These are phyloP conservation scores for Hydropsyche betteni DNA, from an alignment of 2,888 invertebrate species.

Conservation along the genomic window DNA sequence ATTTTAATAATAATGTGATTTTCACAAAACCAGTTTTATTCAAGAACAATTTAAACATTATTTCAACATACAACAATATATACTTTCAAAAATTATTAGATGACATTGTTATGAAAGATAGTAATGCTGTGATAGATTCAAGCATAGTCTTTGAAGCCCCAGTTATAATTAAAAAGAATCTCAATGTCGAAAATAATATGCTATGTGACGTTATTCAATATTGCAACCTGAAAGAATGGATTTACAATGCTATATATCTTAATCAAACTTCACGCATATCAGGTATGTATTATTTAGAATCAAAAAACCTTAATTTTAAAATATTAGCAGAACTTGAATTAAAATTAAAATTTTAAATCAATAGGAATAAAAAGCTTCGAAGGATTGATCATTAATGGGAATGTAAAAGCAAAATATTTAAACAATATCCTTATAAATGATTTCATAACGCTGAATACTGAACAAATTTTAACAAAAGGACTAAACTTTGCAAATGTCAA, in stretches of 20 bases:
- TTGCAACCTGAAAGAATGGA: constrained; percentile 59
- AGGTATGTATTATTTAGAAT: constrained; percentile 52
- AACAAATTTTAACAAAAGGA: constrained; percentile 59
- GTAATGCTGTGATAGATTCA: constrained; percentile 53
- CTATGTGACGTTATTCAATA: constrained; percentile 56
- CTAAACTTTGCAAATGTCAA: constrained; percentile 58
- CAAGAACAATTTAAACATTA: constrained; percentile 54
- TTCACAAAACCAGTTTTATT: constrained; percentile 52
- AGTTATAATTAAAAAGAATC: constrained; percentile 55
- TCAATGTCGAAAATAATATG: constrained; percentile 56
- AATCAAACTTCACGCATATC: constrained; percentile 56
- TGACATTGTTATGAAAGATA: constrained; percentile 55
- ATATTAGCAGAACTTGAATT: too few species aligned
- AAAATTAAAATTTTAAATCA: constrained; percentile 49
- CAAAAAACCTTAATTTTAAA: constrained; percentile 32
- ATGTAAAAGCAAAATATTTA: constrained; percentile 58
- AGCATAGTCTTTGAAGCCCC: constrained; percentile 56
- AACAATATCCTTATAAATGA: constrained; percentile 61
- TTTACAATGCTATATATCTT: constrained; percentile 59
- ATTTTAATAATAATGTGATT: constrained; percentile 53
- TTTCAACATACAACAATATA: constrained; percentile 54
- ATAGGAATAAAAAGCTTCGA: constrained; percentile 60
- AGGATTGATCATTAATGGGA: constrained; percentile 58
- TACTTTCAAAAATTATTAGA: constrained; percentile 54
- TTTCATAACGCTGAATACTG: constrained; percentile 61